Evolutionary conservation across 2,113 vertebrate genomes (phyloP).

Genomic region (Leptocoma aspasia): DNA sequence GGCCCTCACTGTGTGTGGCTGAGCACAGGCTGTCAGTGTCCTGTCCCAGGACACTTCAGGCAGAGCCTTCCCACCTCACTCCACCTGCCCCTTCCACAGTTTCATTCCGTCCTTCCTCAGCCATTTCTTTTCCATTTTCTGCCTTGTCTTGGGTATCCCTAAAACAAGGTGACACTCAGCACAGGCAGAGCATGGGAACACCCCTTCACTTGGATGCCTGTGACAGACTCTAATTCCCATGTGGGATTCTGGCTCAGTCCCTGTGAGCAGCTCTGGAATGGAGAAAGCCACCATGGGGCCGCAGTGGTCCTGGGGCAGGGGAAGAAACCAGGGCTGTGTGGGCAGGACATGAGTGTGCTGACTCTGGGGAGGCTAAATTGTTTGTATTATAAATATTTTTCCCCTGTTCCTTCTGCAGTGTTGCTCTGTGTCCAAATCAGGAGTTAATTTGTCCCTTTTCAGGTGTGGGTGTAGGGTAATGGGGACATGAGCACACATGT

Average conservation of each 20-base stretch:
- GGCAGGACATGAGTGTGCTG: not conserved
- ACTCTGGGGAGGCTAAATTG: not conserved
- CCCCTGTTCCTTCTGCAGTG: not conserved
- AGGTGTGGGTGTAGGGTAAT: no score
- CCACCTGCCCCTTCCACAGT: not conserved
- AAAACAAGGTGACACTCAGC: not conserved
- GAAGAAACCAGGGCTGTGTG: rapidly evolving
- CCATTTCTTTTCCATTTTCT: not conserved
- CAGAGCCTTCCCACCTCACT: not conserved
- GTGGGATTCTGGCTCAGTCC: not conserved
- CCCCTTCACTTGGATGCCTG: rapidly evolving
- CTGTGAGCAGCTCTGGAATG: not conserved
- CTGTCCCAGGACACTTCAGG: not conserved
- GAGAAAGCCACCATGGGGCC: rapidly evolving
- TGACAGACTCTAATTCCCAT: rapidly evolving
- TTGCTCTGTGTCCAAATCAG: not conserved
- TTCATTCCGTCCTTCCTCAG: not conserved
- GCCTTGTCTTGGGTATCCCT: not conserved
- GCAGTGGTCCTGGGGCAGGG: rapidly evolving
- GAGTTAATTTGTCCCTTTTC: not conserved
- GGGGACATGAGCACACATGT: rapidly evolving
- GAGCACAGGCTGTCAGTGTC: not conserved
- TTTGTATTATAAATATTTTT: not conserved
- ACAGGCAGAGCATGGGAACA: not conserved
- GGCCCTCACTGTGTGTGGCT: not conserved